Evolutionary conservation across 2,797 vertebrate species (phyloP), one percentile per base, ranked within the genome.

Genomic region (Cyclura pinguis): DNA sequence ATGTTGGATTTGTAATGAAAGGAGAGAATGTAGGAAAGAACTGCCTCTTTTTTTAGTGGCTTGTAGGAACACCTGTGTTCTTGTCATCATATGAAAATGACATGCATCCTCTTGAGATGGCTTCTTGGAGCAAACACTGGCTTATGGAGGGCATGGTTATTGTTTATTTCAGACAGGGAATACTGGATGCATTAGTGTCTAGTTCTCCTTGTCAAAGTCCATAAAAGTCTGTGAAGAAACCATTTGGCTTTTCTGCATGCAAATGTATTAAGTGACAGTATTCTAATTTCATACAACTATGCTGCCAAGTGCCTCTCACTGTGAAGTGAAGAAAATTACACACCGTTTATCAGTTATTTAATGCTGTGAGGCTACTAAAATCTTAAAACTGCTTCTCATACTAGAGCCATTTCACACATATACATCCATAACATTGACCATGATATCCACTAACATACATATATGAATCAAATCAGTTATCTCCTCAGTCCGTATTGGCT

Each of bases 151-250:
- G 91, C 92, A 94, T 90, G 80, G 47, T 64, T 29, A 1, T 86
- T 29, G 0, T 89, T 91, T 90, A 80, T 13, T 59, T 86, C 88
- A 93, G 88, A 89, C 47, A 86, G 22, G n/a, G 10, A 55, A 42
- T n/a, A 59, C 86, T 91, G 84, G 87, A 93, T 94, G 76, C 24
- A 90, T 93, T 91, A 93, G 42, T 87, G 94, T 93, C 90, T 80
- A 89, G 22, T 91, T 96, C 95, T 85, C 89, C 86, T 93, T 95
- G 89, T 95, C 93, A 95, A 89, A 92, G 86, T 78, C 84, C 83
- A 90, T 91, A 93, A 87, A 88, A 94, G 88, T 85, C 59, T 86
- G 22, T 91, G 55, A 89, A 87, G 89, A 94, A 95, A 93, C 32
- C 85, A 83, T 90, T 80, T 90, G 69, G 83, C 89, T 92, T 91